phyloP scores from a whole-genome alignment of 1,140 invertebrate species.

The Mesaphorura yosii region DNA sequence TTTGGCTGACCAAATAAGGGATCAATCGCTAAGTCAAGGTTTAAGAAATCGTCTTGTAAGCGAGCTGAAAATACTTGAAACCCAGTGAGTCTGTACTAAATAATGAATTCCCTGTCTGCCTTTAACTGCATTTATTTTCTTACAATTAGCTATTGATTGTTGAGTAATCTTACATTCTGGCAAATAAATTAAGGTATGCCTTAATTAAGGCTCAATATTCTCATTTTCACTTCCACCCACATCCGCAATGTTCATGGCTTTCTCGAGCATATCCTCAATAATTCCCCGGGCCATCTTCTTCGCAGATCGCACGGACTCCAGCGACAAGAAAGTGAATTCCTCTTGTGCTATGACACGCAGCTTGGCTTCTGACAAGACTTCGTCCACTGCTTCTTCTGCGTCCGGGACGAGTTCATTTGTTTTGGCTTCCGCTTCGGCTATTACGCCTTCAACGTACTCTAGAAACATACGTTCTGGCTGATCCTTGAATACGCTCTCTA shows the following conservation, averaged over 20 bases:
- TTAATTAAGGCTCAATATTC: background rate
- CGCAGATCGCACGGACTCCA: background rate
- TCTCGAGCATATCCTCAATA: background rate
- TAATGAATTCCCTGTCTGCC: background rate
- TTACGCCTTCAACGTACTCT: conserved; percentile 10
- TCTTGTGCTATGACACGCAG: background rate
- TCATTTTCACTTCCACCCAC: background rate
- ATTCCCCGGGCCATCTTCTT: background rate
- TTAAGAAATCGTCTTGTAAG: background rate
- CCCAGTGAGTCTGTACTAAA: background rate
- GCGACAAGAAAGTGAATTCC: background rate
- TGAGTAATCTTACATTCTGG: background rate
- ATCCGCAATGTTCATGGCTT: background rate
- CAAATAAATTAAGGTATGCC: background rate
- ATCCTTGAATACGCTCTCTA: conserved; percentile 23
- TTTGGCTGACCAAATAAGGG: conserved; percentile 44
- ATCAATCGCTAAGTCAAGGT: background rate
- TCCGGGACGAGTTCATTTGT: background rate
- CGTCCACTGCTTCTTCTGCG: background rate
- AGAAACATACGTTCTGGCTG: conserved; percentile 16
- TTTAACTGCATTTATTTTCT: background rate
- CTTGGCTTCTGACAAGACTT: background rate
- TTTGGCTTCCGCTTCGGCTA: conserved; percentile 1
- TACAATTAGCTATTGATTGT: background rate
- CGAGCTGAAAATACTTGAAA: background rate